Conservation (phyloP, 1,140 invertebrate species). For the Stratiolaelaps scimitus region DNA sequence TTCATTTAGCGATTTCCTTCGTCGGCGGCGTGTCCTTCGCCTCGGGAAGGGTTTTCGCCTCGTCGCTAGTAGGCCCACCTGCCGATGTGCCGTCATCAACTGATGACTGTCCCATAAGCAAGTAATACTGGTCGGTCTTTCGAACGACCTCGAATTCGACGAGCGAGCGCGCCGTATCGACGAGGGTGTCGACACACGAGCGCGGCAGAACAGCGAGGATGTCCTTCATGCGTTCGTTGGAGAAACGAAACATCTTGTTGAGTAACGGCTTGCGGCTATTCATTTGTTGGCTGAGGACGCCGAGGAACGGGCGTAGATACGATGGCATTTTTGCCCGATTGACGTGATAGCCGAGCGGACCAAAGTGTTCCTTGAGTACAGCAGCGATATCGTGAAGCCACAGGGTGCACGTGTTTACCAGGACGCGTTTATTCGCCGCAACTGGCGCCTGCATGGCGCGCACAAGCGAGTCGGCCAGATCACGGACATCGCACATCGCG, state of each 20-base stretch:
- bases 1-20: too few species aligned
- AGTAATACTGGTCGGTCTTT: background rate
- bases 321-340: background rate
- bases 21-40: too few species aligned
- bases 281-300: background rate
- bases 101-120: background rate
- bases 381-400: background rate
- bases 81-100: too few species aligned
- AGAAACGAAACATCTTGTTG: constrained; percentile 8
- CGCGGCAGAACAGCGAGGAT: background rate
- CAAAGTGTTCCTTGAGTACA: background rate
- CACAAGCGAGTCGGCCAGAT: background rate
- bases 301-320: background rate
- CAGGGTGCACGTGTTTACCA: background rate
- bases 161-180: background rate
- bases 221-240: constrained; percentile 1
- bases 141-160: background rate
- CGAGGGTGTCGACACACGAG: background rate
- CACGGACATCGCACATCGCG: constrained; percentile 12
- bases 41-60: too few species aligned
- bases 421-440: constrained; percentile 6
- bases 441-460: background rate
- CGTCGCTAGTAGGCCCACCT: too few species aligned
- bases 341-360: background rate
- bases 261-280: background rate